Evolutionary conservation across 2,888 invertebrate species (phyloP).

Genomic region (Ctena decussata): DNA sequence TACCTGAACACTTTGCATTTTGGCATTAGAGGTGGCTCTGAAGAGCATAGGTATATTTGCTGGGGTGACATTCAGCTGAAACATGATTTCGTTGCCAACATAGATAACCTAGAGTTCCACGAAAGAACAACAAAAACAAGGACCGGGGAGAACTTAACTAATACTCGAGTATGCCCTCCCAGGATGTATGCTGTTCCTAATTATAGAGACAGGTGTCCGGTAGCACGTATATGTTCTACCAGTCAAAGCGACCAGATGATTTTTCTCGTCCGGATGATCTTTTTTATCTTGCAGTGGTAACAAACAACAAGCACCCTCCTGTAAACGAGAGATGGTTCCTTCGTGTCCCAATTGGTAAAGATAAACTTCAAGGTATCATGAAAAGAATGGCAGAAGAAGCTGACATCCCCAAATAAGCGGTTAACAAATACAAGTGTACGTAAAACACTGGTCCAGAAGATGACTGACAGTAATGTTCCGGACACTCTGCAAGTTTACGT

Average conservation of each 20-base stretch:
- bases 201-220: slow-evolving; percentile 10
- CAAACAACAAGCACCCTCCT: not conserved
- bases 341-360: not conserved
- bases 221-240: slow-evolving; percentile 15
- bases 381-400: too few species aligned
- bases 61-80: slow-evolving; percentile 20
- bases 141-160: slow-evolving; percentile 12
- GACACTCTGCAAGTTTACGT: too few species aligned
- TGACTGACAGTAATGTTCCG: too few species aligned
- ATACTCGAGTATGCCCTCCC: not conserved
- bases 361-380: too few species aligned
- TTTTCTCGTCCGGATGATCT: slow-evolving; percentile 14
- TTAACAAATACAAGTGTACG: too few species aligned
- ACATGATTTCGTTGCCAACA: not conserved
- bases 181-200: slow-evolving; percentile 4
- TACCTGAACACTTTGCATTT: slow-evolving; percentile 29
- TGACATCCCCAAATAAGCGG: too few species aligned
- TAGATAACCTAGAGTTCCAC: slow-evolving; percentile 25
- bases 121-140: slow-evolving; percentile 34
- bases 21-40: slow-evolving; percentile 18
- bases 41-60: slow-evolving; percentile 9
- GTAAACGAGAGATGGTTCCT: not conserved
- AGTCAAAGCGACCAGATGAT: slow-evolving; percentile 8
- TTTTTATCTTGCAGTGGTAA: slow-evolving; percentile 18
- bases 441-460: too few species aligned